Conservation (phyloP, 1,140 invertebrate species). For the Rhyzopertha dominica region DNA sequence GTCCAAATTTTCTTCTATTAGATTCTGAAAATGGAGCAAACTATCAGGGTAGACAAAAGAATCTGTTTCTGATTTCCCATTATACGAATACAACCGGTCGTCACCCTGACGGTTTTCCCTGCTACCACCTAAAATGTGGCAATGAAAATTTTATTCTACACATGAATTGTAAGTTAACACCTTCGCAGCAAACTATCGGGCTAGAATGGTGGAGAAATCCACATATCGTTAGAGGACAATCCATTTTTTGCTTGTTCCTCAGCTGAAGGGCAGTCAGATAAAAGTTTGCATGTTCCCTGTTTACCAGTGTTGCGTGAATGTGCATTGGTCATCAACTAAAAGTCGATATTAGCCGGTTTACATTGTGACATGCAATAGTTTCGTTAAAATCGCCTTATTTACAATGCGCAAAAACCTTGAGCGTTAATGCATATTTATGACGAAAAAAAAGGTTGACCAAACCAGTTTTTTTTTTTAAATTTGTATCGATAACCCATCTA, state of each 20-base stretch:
- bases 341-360: too few species aligned
- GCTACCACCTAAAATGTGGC: neutral
- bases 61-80: neutral
- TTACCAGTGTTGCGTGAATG: too few species aligned
- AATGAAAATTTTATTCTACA: neutral
- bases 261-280: conserved; percentile 29
- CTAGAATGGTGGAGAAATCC: conserved; percentile 28
- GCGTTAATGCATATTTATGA: too few species aligned
- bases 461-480: too few species aligned
- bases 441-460: too few species aligned
- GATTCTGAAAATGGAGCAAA: neutral
- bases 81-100: neutral
- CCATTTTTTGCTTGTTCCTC: conserved; percentile 31
- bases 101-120: conserved; percentile 4
- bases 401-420: too few species aligned
- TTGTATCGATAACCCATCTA: too few species aligned
- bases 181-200: conserved; percentile 41
- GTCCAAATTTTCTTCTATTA: neutral
- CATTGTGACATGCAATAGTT: too few species aligned
- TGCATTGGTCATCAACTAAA: too few species aligned
- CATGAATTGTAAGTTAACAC: conserved; percentile 11
- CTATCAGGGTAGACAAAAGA: neutral
- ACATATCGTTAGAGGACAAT: conserved; percentile 34
- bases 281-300: conserved; percentile 33
- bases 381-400: too few species aligned